phyloP scores from a whole-genome alignment of 2,113 vertebrate species.

The Salvelinus namaycush region DNA sequence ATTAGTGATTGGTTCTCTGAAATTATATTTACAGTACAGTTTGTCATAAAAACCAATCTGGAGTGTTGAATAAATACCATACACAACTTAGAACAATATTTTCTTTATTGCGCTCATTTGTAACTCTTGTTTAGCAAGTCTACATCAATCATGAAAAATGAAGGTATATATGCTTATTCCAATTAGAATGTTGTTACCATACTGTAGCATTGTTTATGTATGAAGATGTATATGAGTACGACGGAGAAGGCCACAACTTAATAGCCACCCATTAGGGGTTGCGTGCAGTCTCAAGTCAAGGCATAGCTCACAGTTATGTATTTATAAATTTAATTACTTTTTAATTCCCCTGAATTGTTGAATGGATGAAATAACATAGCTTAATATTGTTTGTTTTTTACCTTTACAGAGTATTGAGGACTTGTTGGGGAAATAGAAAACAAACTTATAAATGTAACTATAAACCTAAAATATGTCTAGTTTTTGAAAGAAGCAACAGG shows the following conservation, averaged over 20 bases:
- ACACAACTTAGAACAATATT: conserved; percentile 2
- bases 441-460: background rate
- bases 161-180: conserved; percentile 15
- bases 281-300: conserved; percentile 33
- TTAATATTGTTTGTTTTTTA: background rate
- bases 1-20: background rate
- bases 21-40: background rate
- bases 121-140: background rate
- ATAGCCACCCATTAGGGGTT: conserved; percentile 30
- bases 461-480: background rate
- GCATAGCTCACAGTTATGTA: conserved; percentile 38
- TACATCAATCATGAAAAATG: background rate
- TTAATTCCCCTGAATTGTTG: conserved; percentile 34
- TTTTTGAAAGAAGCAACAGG: background rate
- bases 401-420: no score
- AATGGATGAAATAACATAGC: conserved; percentile 18
- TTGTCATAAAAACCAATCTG: background rate
- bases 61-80: background rate
- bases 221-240: conserved; percentile 25
- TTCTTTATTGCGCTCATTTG: conserved; percentile 4
- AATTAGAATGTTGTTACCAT: conserved; percentile 25
- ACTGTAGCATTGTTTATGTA: conserved; percentile 38
- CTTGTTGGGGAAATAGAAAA: background rate
- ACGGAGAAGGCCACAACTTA: conserved; percentile 62
- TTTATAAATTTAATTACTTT: conserved; percentile 46